Evolutionary conservation across 1,140 invertebrate genomes (phyloP), one percentile per base, ranked within the genome.

Genomic region (Micrasema longulum): DNA sequence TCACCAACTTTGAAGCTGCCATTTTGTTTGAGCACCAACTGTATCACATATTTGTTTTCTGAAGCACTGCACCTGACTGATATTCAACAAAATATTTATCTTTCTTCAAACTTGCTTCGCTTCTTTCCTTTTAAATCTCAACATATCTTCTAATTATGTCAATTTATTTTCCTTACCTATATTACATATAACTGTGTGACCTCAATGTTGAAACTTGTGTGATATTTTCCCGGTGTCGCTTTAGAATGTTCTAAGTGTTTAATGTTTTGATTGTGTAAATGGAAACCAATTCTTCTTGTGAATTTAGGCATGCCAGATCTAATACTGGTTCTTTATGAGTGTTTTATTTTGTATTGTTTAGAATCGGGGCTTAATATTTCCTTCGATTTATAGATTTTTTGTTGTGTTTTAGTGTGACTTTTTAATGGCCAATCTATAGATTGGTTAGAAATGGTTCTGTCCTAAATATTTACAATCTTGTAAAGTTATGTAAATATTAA

Each of bases 11-110:
- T 31, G 26, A 52, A 41, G 35, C 55, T 60, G 22, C 23, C 55
- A 60, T 60, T 41, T 60, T 60, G 12, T 23, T 41, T 41, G 1
- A 10, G 55, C 55, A 60, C 55, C 14, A 22, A 20, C 53, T 41
- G 53, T 31, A 53, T 60, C 52, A 41, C 18, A 11, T 35, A 14
- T 60, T 60, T 60, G 31, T 60, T 12, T 18, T 38, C 10, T 20
- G 55, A 64, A 64, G 62, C 62, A 64, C 62, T 47, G 62, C 62
- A 64, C 45, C 57, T 47, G n/a, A 64, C 16, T 48, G 22, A 18
- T 57, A 31, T 31, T 31, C 26, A 47, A n/a, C n/a, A 48, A 48
- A 64, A 35, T 64, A 18, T 63, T 64, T 47, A 20, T 26, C 62
- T 64, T 48, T 47, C 41, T 31, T 26, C 62, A 48, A 64, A 31